These are phyloP conservation scores for Drosophila greeni DNA, from an alignment of 2,888 invertebrate genomes.

Conservation along the genomic window DNA sequence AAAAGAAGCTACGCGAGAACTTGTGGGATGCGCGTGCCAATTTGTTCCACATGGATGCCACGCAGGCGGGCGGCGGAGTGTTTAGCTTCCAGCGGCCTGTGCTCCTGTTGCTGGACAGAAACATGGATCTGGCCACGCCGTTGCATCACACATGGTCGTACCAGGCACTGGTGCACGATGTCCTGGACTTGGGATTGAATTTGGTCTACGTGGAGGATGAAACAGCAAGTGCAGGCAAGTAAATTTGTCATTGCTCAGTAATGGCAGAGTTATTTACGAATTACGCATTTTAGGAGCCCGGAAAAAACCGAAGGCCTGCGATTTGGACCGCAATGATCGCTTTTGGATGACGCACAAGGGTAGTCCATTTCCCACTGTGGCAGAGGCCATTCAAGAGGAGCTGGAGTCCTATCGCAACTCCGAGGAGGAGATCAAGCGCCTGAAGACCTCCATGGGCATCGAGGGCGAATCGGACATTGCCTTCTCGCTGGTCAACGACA, in stretches of 20 bases:
- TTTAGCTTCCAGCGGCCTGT: constrained; percentile 96
- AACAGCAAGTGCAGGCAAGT: constrained; percentile 71
- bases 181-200: constrained; percentile 94
- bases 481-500: constrained; percentile 92
- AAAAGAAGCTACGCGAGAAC: constrained; percentile 97
- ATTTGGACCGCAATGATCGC: constrained; percentile 92
- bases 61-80: constrained; percentile 84
- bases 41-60: constrained; percentile 92
- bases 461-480: constrained; percentile 93
- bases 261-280: background rate
- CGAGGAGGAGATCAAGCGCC: constrained; percentile 97
- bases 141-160: constrained; percentile 99
- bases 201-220: constrained; percentile 85
- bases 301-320: constrained; percentile 91
- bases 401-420: constrained; percentile 94
- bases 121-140: constrained; percentile 97
- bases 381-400: constrained; percentile 99
- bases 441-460: constrained; percentile 96
- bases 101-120: constrained; percentile 94
- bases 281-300: constrained; percentile 81
- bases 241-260: background rate
- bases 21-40: constrained; percentile 97
- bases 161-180: constrained; percentile 98
- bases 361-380: constrained; percentile 94
- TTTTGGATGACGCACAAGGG: constrained; percentile 97